These are phyloP conservation scores for Erinaceus europaeus DNA, from an alignment of 2,113 vertebrate genomes.

Conservation along the genomic window DNA sequence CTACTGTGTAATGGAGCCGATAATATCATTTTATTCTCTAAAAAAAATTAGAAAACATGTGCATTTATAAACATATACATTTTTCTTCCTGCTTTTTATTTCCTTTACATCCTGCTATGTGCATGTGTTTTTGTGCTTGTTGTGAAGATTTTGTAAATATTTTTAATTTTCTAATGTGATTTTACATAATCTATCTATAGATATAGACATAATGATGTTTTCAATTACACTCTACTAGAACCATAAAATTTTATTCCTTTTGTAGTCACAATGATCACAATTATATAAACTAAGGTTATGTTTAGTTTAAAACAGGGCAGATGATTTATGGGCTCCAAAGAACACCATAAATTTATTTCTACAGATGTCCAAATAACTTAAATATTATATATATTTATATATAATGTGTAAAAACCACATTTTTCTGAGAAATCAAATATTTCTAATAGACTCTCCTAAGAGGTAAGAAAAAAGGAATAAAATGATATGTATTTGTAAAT, in stretches of 20 bases:
- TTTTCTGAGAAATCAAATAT: not conserved
- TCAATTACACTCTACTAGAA: not conserved
- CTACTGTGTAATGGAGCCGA: too few relatives aligned
- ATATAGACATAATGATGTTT: too few relatives aligned
- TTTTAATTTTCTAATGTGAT: not conserved
- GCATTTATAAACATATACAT: too few relatives aligned
- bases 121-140: not conserved
- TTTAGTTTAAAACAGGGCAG: not conserved
- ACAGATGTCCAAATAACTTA: not conserved
- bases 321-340: not conserved
- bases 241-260: constrained; percentile 33
- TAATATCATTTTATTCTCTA: too few relatives aligned
- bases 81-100: too few relatives aligned
- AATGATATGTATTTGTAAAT: not conserved
- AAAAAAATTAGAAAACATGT: too few relatives aligned
- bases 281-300: constrained; percentile 7
- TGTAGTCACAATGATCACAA: not conserved
- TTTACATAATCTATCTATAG: too few relatives aligned
- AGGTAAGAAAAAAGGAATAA: not conserved
- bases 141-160: not conserved
- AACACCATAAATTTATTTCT: not conserved
- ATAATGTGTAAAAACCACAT: not conserved
- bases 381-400: not conserved
- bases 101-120: too few relatives aligned
- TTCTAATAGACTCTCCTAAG: not conserved